Percentiles rank a stretch among this genome's conserved stretches.
Evolutionary conservation across 1,140 invertebrate genomes (phyloP).

Genomic region (Homalodisca vitripennis): DNA sequence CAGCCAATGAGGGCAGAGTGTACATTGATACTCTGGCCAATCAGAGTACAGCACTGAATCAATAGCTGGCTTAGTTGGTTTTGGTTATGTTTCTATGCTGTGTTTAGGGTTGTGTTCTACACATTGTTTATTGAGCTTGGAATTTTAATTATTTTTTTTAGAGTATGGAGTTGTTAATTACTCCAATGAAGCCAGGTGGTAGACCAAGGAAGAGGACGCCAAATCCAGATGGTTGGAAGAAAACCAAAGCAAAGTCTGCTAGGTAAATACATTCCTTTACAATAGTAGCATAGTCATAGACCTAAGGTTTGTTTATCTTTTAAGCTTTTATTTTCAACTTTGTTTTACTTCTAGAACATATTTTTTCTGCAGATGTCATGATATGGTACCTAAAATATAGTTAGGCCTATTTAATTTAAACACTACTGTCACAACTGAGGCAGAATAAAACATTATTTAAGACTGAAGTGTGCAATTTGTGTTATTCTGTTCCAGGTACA

Average conservation of each 20-base stretch:
- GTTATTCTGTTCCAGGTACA: constrained; percentile 27
- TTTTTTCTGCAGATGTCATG: neutral
- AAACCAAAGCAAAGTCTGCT: neutral
- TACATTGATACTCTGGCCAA: neutral
- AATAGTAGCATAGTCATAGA: neutral
- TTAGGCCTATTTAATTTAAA: neutral
- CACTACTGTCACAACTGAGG: neutral
- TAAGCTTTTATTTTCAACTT: neutral
- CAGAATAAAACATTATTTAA: constrained; percentile 15
- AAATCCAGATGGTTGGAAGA: neutral
- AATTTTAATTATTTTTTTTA: constrained; percentile 8
- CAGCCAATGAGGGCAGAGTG: constrained; percentile 23
- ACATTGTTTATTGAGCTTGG: neutral
- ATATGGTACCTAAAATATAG: too few species aligned
- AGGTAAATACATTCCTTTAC: neutral
- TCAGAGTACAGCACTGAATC: neutral
- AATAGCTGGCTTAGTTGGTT: neutral
- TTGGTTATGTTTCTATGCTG: neutral
- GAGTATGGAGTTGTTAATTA: neutral
- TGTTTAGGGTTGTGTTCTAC: neutral
- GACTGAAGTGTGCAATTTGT: neutral
- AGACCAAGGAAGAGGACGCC: neutral
- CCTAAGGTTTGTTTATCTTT: neutral
- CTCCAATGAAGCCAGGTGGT: constrained; percentile 5
- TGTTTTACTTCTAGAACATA: constrained; percentile 6